Evolutionary conservation across 2,797 vertebrate species (phyloP), one percentile per base, ranked within the genome.

Genomic region (Phaenicophaeus curvirostris): DNA sequence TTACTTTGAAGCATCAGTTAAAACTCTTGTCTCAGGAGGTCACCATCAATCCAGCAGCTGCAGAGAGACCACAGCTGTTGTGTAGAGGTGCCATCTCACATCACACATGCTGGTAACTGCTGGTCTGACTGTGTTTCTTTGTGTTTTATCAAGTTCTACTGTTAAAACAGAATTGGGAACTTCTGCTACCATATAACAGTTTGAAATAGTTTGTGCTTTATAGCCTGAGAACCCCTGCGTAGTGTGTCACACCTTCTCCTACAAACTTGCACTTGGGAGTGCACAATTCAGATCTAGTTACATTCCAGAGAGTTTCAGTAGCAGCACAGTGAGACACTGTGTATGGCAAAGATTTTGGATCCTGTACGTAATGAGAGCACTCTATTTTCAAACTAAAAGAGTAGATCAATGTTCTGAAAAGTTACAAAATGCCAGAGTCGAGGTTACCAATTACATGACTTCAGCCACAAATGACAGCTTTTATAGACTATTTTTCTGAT

Each of bases 251-350:
- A 9, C 16, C 17, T 89, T 63, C 18, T 87, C 18, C 39, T 48
- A 18, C 37, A 41, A 4, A 50, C 7, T 39, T 68, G 41, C 15
- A 4, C 31, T 28, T 59, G 42, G 42, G 30, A 67, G 20, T 0
- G 0, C 31, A 24, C 35, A 57, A 21, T 89, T 28, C 31, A n/a
- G 15, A 24, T 18, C 8, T 54, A n/a, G 58, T 19, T 71, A 35
- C 0, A 0, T 57, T 61, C 20, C 42, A 19, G 30, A 39, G n/a
- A 27, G 20, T 61, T 85, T 55, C 30, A 55, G 33, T 28, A 58
- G 63, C 35, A 79, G 55, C 0, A 0, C 23, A 39, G 42, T 16
- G 18, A 85, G 33, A 58, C 6, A 1, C 20, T 58, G 16, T 0
- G 0, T 27, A 8, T 25, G 67, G 20, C 39, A 69, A 16, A 65